These are phyloP conservation scores for Sus cebifrons DNA, from an alignment of 2,797 vertebrate species.

Conservation along the genomic window DNA sequence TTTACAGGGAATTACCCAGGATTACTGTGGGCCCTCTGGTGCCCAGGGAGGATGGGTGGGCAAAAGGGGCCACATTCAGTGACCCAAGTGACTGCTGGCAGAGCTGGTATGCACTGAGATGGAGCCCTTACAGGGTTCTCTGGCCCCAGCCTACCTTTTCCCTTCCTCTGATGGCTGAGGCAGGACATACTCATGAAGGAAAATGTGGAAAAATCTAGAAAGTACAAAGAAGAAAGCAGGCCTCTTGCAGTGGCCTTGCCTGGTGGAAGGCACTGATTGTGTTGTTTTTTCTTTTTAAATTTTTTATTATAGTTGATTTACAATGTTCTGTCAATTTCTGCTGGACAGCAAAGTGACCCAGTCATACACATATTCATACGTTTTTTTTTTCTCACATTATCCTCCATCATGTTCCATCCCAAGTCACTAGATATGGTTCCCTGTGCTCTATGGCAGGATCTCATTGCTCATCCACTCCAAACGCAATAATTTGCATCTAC, in stretches of 20 bases:
- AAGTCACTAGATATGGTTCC: too few species aligned
- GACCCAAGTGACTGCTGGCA: not conserved
- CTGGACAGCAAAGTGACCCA: too few species aligned
- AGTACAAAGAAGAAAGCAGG: not conserved
- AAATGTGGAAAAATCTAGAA: not conserved
- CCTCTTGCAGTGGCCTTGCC: not conserved
- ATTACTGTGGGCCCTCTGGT: not conserved
- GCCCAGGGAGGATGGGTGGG: accelerated
- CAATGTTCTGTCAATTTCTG: too few species aligned
- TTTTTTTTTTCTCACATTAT: too few species aligned
- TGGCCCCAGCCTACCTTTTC: not conserved
- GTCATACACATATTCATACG: too few species aligned
- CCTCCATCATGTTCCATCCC: too few species aligned
- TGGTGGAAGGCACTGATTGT: not conserved
- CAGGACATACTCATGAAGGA: not conserved
- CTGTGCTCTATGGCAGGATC: too few species aligned
- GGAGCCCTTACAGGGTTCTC: not conserved
- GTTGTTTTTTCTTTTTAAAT: not conserved
- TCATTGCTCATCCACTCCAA: too few species aligned
- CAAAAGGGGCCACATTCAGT: not conserved
- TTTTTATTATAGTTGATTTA: too few species aligned
- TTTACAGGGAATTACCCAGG: not conserved
- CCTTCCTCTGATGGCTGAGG: not conserved
- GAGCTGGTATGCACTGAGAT: not conserved
- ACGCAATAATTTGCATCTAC: too few species aligned